These are phyloP conservation scores for Seriola aureovittata DNA, from an alignment of 2,113 vertebrate species.

Conservation along the genomic window DNA sequence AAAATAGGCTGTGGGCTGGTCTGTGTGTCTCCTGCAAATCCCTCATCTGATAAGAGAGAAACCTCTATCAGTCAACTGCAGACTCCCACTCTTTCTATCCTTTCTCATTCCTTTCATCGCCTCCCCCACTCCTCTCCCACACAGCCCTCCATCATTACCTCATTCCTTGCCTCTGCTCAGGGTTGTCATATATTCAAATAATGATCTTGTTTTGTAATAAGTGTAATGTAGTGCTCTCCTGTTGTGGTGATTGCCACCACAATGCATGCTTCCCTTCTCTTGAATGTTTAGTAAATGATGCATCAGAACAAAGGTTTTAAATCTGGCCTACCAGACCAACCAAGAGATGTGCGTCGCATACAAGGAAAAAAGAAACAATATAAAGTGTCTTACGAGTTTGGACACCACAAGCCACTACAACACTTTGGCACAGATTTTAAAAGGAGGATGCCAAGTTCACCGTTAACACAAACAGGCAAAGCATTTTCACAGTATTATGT, in stretches of 20 bases:
- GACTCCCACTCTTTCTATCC: constrained; percentile 57
- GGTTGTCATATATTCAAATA: constrained; percentile 51
- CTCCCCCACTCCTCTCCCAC: constrained; percentile 66
- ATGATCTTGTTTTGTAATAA: constrained; percentile 27
- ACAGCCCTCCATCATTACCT: constrained; percentile 60
- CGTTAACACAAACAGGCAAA: neutral
- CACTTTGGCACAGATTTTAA: neutral
- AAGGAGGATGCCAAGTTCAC: neutral
- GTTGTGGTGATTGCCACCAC: constrained; percentile 10
- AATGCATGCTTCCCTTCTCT: neutral
- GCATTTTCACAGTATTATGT: neutral
- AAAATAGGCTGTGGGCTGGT: constrained; percentile 69
- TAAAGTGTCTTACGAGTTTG: neutral
- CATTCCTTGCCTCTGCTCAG: constrained; percentile 46
- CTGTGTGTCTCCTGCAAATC: constrained; percentile 68
- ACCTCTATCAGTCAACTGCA: constrained; percentile 64
- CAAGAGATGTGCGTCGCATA: neutral
- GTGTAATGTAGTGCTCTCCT: constrained; percentile 1
- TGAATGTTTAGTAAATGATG: neutral
- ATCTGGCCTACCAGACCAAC: neutral
- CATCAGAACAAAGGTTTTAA: constrained; percentile 2
- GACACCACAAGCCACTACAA: neutral
- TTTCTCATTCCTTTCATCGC: constrained; percentile 58
- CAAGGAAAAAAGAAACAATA: neutral
- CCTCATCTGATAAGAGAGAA: constrained; percentile 72